phyloP scores from a whole-genome alignment of 2,888 invertebrate species.

The Caenorhabditis zanzibari region DNA sequence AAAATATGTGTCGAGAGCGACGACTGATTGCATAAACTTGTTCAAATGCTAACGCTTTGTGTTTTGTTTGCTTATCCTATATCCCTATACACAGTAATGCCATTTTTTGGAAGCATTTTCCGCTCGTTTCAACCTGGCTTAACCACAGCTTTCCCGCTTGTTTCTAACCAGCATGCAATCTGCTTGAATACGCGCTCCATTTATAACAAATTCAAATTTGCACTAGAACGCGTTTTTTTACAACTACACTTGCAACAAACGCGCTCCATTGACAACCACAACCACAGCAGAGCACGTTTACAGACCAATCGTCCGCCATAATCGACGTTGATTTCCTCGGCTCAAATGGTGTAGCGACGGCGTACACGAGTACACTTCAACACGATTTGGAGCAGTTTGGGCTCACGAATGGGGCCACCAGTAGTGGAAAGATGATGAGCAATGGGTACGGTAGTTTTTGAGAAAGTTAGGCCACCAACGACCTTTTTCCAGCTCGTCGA shows the following conservation, averaged over 20 bases:
- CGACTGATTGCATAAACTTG: constrained; percentile 51
- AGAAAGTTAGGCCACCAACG: too few species aligned
- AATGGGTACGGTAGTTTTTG: too few species aligned
- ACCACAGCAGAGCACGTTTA: neutral
- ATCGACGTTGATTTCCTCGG: constrained; percentile 76
- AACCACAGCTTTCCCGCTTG: too few species aligned
- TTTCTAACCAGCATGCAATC: too few species aligned
- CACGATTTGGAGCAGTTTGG: constrained; percentile 74
- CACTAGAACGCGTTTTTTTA: neutral
- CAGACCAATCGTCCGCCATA: constrained; percentile 69
- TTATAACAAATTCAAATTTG: too few species aligned
- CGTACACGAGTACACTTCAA: constrained; percentile 66
- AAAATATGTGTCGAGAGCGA: constrained; percentile 22
- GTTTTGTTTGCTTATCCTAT: constrained; percentile 9
- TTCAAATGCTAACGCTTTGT: constrained; percentile 45
- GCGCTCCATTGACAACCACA: too few species aligned
- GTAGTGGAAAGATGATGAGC: neutral
- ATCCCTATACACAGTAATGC: too few species aligned
- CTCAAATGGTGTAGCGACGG: constrained; percentile 64
- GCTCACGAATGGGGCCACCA: constrained; percentile 28
- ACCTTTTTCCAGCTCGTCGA: constrained; percentile 43
- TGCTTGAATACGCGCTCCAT: too few species aligned
- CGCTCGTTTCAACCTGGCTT: too few species aligned
- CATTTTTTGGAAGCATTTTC: too few species aligned
- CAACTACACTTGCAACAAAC: too few species aligned